Evolutionary conservation across 2,113 vertebrate genomes (phyloP), one percentile per base, ranked within the genome.

Genomic region (Misgurnus anguillicaudatus): DNA sequence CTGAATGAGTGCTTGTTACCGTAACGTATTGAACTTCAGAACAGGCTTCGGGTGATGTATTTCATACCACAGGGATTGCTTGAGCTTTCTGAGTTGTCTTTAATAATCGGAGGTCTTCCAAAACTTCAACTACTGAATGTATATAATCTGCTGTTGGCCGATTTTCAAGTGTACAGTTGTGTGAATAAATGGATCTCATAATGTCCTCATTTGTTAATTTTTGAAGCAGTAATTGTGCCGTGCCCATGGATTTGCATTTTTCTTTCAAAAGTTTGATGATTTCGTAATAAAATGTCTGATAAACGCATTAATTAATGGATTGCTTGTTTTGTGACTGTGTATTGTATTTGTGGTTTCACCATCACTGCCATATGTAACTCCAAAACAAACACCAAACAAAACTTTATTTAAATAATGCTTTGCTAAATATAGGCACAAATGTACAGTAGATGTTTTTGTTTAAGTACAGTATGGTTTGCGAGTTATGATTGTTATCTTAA

Each of bases 71-170:
- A 80, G 47, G 82, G 74, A 79, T 66, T 24, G 81, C 66, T 75
- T 79, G 75, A 80, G 73, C 39, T 83, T 70, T 64, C 17, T 17
- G 53, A n/a, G 19, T 17, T 80, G 80, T 84, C 36, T 82, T 80
- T 66, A 79, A 75, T 77, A 77, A 74, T 76, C 86, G 31, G 13
- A 81, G 72, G 89, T 91, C 90, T 90, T 91, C 90, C 90, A 85
- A 78, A 80, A 65, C 70, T 51, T 84, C 79, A 84, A 87, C 86
- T 89, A 87, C 90, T 90, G 88, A 88, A 89, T 87, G 87, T 88
- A 88, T 83, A 89, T 72, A 87, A 82, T 80, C 85, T 87, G 86
- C 80, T 84, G 78, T 86, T 80, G 80, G 77, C 84, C 83, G 81
- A 86, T 87, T 86, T 87, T 80, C 74, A 84, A 78, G 76, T 86